phyloP scores from a whole-genome alignment of 2,888 invertebrate genomes.

The Eremobia ochroleuca region DNA sequence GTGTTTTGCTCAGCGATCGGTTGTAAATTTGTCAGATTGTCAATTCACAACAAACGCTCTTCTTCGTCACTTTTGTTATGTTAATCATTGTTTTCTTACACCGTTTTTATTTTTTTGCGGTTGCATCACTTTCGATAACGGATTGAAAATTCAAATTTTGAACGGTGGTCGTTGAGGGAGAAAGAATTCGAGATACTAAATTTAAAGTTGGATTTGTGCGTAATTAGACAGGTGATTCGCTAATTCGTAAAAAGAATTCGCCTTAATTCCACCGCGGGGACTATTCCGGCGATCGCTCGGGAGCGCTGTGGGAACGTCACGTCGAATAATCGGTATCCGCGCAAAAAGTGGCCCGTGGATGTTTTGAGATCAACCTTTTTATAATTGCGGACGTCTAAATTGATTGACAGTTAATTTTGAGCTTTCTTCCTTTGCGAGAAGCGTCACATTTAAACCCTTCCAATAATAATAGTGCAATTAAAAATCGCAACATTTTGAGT shows the following conservation, averaged over 20 bases:
- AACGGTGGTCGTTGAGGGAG: conserved; percentile 55
- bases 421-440: conserved; percentile 59
- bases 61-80: conserved; percentile 88
- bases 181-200: conserved; percentile 73
- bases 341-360: conserved; percentile 82
- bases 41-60: conserved; percentile 85
- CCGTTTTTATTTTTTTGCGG: conserved; percentile 69
- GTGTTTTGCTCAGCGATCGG: conserved; percentile 85
- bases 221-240: conserved; percentile 91
- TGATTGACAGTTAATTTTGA: conserved; percentile 72
- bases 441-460: conserved; percentile 54
- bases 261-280: conserved; percentile 80
- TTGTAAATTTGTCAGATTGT: conserved; percentile 90
- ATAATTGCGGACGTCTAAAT: conserved; percentile 70
- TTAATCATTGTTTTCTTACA: conserved; percentile 81
- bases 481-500: conserved; percentile 31
- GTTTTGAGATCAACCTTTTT: conserved; percentile 79
- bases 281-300: conserved; percentile 76
- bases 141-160: conserved; percentile 64
- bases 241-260: conserved; percentile 89
- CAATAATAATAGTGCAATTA: conserved; percentile 35
- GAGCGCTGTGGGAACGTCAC: conserved; percentile 89
- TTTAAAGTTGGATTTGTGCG: conserved; percentile 79
- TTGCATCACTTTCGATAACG: conserved; percentile 60
- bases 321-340: conserved; percentile 87